Base-by-base conservation (phyloP, 2,888 invertebrate species). In the Ochropleura plecta region DNA sequence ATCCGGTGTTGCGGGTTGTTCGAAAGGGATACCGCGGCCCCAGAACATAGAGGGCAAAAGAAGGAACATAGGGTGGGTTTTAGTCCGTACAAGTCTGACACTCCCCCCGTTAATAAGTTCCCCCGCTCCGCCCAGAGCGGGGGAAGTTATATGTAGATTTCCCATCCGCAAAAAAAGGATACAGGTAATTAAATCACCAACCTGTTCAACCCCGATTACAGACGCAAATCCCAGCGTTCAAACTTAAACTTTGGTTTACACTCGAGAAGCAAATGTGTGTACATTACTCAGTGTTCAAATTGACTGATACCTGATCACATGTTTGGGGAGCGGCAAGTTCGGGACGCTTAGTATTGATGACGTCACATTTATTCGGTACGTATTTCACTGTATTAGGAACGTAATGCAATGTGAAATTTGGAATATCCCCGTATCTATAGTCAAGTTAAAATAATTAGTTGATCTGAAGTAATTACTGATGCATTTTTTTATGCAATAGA, bases 271-370 rank as follows among this genome's bases (percentile, higher is more conserved):
- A 78, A 81, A 83, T 83, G 71, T 72, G 65, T 72, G 46, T 72
- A 66, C 79, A 83, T 81, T 83, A 72, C 69, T 83, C 80, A 83
- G 48, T 67, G 55, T 42, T 72, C 68, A 12, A 69, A 44, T 69
- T 68, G 53, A 70, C 78, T 48, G 57, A 66, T 83, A 70, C 12
- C 16, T 53, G 72, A 81, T 81, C 83, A 66, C 69, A 46, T 73
- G 65, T 72, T 79, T 53, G 73, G 62, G 59, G 18, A 78, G 51
- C 42, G 42, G 40, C 57, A 83, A 81, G 72, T 81, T 81, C 9
- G 69, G 40, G 18, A 8, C 40, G 59, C 60, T 67, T 53, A 40
- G 30, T 81, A 81, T 83, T 70, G 83, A 83, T 83, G 83, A 69
- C 73, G 18, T 30, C n/a, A 70, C 59, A 79, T 81, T 49, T 62